phyloP scores from a whole-genome alignment of 2,113 vertebrate genomes.

The Atrichornis clamosus region DNA sequence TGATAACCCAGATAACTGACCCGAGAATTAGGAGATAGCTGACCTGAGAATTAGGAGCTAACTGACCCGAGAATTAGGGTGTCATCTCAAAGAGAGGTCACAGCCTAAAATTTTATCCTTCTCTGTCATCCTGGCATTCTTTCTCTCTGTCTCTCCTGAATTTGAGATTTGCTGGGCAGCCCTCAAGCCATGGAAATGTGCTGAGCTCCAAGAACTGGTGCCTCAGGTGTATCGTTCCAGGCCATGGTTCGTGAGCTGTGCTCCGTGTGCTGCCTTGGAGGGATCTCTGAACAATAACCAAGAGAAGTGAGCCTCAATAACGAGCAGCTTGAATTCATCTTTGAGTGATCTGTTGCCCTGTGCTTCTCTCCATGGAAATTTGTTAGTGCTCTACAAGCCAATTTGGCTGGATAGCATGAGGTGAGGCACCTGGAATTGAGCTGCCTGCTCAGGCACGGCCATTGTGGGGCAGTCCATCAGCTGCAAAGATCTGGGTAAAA shows the following conservation, averaged over 20 bases:
- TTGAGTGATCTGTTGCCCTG: not conserved
- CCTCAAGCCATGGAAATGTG: not conserved
- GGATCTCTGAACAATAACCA: not conserved
- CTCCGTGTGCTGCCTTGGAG: not conserved
- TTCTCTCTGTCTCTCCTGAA: not conserved
- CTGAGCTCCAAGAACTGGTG: not conserved
- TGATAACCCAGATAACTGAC: not conserved
- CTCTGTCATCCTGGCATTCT: not conserved
- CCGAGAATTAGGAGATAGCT: not conserved
- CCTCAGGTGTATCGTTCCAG: not conserved
- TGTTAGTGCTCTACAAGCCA: not conserved
- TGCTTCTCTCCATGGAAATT: not conserved
- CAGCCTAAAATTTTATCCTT: not conserved
- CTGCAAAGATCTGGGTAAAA: not conserved
- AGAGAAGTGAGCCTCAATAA: not conserved
- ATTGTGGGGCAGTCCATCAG: not conserved
- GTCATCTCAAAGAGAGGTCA: not conserved
- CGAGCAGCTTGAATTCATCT: not conserved
- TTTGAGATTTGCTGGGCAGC: not conserved
- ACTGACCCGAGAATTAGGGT: not conserved
- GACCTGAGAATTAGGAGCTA: not conserved
- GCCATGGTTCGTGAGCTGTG: not conserved
- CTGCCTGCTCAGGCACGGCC: not conserved
- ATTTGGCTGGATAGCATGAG: not conserved
- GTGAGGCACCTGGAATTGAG: not conserved